Conservation (phyloP, 92 coral and sea anemone species). For the Ricordea florida region DNA sequence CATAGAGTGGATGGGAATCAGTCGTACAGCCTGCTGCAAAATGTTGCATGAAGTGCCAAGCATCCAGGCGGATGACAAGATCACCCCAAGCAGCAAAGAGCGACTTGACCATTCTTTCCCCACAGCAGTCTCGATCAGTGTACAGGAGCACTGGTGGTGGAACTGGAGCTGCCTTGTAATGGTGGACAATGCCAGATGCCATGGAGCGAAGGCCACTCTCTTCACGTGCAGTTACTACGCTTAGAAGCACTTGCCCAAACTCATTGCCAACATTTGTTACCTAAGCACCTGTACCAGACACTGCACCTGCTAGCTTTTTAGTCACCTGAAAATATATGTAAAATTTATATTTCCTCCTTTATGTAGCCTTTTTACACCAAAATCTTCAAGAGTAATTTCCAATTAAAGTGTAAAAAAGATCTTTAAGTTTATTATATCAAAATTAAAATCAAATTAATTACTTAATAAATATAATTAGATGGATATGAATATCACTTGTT, state of each 20-base stretch:
- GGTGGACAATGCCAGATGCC: slow-evolving; percentile 53
- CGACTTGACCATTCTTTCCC: slow-evolving; percentile 39
- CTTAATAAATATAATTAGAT: too few relatives aligned
- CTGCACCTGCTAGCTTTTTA: slow-evolving; percentile 29
- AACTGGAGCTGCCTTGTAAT: slow-evolving; percentile 34
- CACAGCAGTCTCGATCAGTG: slow-evolving; percentile 68
- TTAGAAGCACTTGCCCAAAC: slow-evolving; percentile 54
- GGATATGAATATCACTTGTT: neutral
- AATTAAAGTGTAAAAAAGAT: too few relatives aligned
- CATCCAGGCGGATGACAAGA: slow-evolving; percentile 28
- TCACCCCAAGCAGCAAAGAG: slow-evolving; percentile 37
- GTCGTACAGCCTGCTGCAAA: slow-evolving; percentile 50
- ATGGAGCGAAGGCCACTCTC: slow-evolving; percentile 45
- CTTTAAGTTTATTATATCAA: too few relatives aligned
- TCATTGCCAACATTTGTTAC: slow-evolving; percentile 52
- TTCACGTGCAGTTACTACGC: slow-evolving; percentile 50
- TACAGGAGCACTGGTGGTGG: slow-evolving; percentile 44
- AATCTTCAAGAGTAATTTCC: too few relatives aligned
- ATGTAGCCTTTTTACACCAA: too few relatives aligned
- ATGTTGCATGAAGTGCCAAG: slow-evolving; percentile 54
- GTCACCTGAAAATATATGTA: slow-evolving; percentile 12
- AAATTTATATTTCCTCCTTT: too few relatives aligned
- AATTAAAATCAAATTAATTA: too few relatives aligned
- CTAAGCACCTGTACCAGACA: slow-evolving; percentile 51
- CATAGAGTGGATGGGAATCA: slow-evolving; percentile 64